phyloP scores from a whole-genome alignment of 2,113 vertebrate genomes.

The Pangasianodon gigas region DNA sequence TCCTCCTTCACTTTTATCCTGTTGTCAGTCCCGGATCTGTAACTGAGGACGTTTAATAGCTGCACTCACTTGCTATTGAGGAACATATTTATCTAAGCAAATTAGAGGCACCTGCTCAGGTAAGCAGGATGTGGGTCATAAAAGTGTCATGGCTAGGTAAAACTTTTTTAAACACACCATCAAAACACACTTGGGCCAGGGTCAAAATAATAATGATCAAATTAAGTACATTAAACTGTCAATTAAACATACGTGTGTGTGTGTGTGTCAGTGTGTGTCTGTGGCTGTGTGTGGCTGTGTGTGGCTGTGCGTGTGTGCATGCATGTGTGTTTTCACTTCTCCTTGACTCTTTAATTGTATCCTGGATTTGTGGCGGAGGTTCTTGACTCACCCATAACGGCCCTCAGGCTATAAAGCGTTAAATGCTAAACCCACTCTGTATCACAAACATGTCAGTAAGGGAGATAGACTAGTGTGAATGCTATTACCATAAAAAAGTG shows the following conservation, averaged over 20 bases:
- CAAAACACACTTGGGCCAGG: background rate
- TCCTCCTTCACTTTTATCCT: background rate
- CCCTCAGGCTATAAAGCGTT: constrained; percentile 25
- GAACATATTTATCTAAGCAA: constrained; percentile 29
- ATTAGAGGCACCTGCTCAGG: constrained; percentile 18
- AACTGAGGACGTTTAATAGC: background rate
- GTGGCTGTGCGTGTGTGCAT: background rate
- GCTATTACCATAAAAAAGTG: background rate
- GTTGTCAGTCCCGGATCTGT: constrained; percentile 7
- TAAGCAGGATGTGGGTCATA: constrained; percentile 39
- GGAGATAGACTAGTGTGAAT: background rate
- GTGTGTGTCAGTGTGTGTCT: too few species aligned
- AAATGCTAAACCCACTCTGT: background rate
- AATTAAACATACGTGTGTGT: background rate
- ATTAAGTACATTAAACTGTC: background rate
- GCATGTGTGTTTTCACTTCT: background rate
- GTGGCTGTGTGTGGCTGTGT: too few species aligned
- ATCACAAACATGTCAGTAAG: background rate
- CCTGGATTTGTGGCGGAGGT: constrained; percentile 53
- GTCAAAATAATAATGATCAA: background rate
- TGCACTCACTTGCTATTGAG: background rate
- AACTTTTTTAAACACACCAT: background rate
- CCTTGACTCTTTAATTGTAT: constrained; percentile 50
- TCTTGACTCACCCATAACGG: constrained; percentile 57
- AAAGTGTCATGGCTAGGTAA: constrained; percentile 6